Evolutionary conservation across 2,113 vertebrate species (phyloP), one percentile per base, ranked within the genome.

Genomic region (Smithornis capensis): DNA sequence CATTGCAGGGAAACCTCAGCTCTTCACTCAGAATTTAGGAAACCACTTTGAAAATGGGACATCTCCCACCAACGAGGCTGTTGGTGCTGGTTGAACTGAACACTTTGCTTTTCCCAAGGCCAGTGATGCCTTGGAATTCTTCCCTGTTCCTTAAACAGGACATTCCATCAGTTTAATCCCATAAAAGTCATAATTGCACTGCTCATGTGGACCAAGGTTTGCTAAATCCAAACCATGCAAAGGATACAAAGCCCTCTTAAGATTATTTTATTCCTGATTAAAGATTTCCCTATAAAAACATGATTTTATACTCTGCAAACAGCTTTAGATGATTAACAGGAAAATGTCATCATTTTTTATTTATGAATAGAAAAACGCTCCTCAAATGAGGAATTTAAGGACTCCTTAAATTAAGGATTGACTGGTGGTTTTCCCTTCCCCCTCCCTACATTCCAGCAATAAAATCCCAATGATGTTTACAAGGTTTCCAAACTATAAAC

Each of bases 341-440:
- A 74, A 87, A 88, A 76, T 3, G 21, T 59, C 68, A 63, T 95
- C 21, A 22, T 22, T 47, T 47, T 47, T 21, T 47, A 47, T 47
- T 47, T 10, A 47, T 47, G 45, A 47, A 47, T 47, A 47, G 45
- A 86, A 95, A 96, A 95, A 79, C 28, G 6, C 50, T 73, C 75
- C 71, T 93, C 65, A 92, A 96, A 90, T 91, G 85, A 93, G 95
- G 91, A 50, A 71, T 56, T 49, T 57, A 57, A n/a, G 55, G 59
- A 27, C 19, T 47, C 45, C 45, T 47, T 47, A 47, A 47, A 47
- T 47, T 47, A 47, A 47, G 45, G 45, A 19, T 62, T 21, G 86
- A 28, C 59, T 89, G 49, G 45, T n/a, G 13, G 22, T 28, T 86
- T 70, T 13, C 47, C 53, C 90, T 65, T 28, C 55, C 56, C 53